phyloP scores from a whole-genome alignment of 2,888 invertebrate genomes.

The Scaptomyza parva region DNA sequence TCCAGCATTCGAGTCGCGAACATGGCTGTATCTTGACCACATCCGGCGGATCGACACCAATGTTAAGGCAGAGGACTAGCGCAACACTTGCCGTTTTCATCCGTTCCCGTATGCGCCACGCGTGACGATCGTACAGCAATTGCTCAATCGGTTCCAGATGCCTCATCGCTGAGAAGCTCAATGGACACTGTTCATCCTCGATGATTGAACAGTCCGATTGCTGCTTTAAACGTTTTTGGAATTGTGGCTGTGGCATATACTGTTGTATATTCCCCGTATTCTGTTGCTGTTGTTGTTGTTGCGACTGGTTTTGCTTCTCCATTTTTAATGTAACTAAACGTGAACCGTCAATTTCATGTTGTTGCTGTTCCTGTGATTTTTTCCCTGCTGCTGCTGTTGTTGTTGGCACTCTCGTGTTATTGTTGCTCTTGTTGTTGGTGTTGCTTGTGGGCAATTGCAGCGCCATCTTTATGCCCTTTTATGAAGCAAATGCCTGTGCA shows the following conservation, averaged over 20 bases:
- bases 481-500: neutral
- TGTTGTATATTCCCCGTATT: neutral
- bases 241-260: neutral
- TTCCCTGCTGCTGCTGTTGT: slow-evolving; percentile 15
- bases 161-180: slow-evolving; percentile 82
- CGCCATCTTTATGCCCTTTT: slow-evolving; percentile 46
- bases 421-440: slow-evolving; percentile 31
- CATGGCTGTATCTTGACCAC: slow-evolving; percentile 98
- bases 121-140: slow-evolving; percentile 88
- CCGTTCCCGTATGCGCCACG: slow-evolving; percentile 97
- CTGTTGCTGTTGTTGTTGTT: neutral
- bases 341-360: neutral
- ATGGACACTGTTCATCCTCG: slow-evolving; percentile 52
- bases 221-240: neutral
- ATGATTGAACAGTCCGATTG: neutral
- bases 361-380: slow-evolving; percentile 7
- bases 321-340: neutral
- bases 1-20: slow-evolving; percentile 98
- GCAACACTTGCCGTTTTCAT: slow-evolving; percentile 99
- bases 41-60: slow-evolving; percentile 99
- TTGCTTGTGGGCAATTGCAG: slow-evolving; percentile 29
- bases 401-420: neutral
- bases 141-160: slow-evolving; percentile 91
- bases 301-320: neutral
- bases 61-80: slow-evolving; percentile 97